Conservation (phyloP, 2,888 invertebrate genomes). For the Eupeodes latifasciatus region DNA sequence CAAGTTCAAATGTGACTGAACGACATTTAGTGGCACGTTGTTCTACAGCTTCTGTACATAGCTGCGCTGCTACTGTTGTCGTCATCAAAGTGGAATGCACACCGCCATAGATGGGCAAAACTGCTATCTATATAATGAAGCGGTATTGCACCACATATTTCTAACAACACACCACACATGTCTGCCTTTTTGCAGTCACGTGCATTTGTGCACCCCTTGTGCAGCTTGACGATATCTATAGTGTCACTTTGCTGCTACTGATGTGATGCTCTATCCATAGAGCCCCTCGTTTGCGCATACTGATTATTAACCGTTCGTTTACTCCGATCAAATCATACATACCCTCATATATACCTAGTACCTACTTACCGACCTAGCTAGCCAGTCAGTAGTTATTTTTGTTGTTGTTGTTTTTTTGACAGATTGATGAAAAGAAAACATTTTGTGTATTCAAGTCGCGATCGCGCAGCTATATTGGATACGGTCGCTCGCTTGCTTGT, state of each 20-base stretch:
- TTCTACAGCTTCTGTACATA: neutral
- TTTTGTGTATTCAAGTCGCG: conserved; percentile 71
- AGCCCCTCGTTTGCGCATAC: conserved; percentile 67
- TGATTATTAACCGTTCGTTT: conserved; percentile 60
- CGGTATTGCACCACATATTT: conserved; percentile 59
- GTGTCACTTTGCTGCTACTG: conserved; percentile 69
- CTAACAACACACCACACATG: conserved; percentile 36
- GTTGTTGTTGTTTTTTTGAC: too few relatives aligned
- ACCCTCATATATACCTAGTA: neutral
- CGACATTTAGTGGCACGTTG: conserved; percentile 70
- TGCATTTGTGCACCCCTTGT: conserved; percentile 67
- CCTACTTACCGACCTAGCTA: neutral
- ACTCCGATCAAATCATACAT: neutral
- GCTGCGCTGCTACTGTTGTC: conserved; percentile 27
- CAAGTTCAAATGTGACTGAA: conserved; percentile 76
- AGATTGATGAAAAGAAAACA: conserved; percentile 49
- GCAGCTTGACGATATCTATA: conserved; percentile 38
- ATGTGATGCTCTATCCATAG: neutral
- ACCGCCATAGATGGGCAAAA: conserved; percentile 64
- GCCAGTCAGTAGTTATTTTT: neutral
- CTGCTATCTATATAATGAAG: conserved; percentile 31
- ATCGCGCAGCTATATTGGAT: conserved; percentile 29
- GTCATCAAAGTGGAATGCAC: conserved; percentile 59
- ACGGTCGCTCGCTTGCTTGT: too few relatives aligned
- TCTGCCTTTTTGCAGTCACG: conserved; percentile 28